Evolutionary conservation across 2,113 vertebrate species (phyloP).

Genomic region (Onychorhynchus coronatus): DNA sequence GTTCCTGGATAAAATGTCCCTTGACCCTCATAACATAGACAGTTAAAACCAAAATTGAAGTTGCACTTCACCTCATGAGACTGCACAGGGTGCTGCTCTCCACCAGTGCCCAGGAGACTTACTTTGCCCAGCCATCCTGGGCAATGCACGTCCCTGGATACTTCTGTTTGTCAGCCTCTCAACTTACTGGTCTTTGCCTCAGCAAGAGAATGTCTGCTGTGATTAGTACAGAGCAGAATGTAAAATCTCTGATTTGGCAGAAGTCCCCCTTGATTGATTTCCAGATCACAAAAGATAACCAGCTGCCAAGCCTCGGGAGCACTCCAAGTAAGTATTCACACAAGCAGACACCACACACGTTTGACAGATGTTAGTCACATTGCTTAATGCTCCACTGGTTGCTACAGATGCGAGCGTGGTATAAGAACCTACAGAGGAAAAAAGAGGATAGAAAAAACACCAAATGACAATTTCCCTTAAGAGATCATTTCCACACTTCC

Average conservation of each 20-base stretch:
- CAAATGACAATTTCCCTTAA: slow-evolving; percentile 25
- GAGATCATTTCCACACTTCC: not conserved
- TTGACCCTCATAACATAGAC: not conserved
- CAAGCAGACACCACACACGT: slow-evolving; percentile 14
- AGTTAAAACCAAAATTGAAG: not conserved
- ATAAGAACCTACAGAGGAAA: slow-evolving; percentile 11
- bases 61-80: not conserved
- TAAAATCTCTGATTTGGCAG: slow-evolving; percentile 32
- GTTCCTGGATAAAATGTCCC: not conserved
- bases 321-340: slow-evolving; percentile 42
- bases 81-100: not conserved
- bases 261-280: slow-evolving; percentile 50
- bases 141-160: accelerated
- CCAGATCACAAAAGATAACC: slow-evolving; percentile 54
- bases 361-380: slow-evolving; percentile 60
- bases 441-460: not conserved
- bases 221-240: not conserved
- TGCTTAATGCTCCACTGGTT: slow-evolving; percentile 46
- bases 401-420: not conserved
- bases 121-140: not conserved
- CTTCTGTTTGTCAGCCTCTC: not conserved
- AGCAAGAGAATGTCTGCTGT: not conserved
- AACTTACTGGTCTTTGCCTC: not conserved
- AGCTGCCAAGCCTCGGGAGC: slow-evolving; percentile 46
- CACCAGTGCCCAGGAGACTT: not conserved